Conservation (phyloP, 1,140 invertebrate genomes). For the Ostrea denselamellosa region DNA sequence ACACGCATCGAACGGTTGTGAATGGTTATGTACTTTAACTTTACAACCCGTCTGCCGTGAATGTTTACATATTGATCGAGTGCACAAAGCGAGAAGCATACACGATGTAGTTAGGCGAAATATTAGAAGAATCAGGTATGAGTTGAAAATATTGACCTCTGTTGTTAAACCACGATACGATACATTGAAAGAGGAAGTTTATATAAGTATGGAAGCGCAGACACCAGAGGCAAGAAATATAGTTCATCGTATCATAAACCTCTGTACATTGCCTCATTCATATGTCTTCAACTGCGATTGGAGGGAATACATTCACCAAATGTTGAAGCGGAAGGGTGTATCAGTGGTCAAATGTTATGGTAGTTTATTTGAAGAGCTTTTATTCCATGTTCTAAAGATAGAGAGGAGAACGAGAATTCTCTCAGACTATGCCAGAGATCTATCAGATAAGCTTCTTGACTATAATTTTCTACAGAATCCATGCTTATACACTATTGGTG, state of each 20-base stretch:
- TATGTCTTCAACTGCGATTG: not conserved
- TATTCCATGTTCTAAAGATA: not conserved
- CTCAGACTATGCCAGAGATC: not conserved
- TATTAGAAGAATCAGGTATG: not conserved
- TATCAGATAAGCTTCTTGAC: not conserved
- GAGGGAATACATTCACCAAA: not conserved
- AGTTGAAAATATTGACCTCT: not conserved
- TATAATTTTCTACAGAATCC: not conserved
- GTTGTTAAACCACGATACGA: not conserved
- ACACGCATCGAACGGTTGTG: not conserved
- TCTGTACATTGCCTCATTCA: not conserved
- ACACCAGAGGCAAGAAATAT: not conserved
- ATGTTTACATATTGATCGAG: not conserved
- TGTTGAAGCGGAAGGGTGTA: not conserved
- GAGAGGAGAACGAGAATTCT: not conserved
- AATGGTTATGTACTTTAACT: not conserved
- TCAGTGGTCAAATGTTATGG: not conserved
- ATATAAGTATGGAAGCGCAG: not conserved
- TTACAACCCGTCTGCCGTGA: not conserved
- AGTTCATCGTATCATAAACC: not conserved
- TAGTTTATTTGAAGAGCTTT: not conserved
- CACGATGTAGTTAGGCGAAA: not conserved
- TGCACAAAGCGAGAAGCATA: not conserved
- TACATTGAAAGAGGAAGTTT: not conserved
- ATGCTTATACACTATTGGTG: not conserved